Percentiles rank a stretch among this genome's conserved stretches.
Evolutionary conservation across 2,888 invertebrate species (phyloP).

Genomic region (Drosophila robusta): DNA sequence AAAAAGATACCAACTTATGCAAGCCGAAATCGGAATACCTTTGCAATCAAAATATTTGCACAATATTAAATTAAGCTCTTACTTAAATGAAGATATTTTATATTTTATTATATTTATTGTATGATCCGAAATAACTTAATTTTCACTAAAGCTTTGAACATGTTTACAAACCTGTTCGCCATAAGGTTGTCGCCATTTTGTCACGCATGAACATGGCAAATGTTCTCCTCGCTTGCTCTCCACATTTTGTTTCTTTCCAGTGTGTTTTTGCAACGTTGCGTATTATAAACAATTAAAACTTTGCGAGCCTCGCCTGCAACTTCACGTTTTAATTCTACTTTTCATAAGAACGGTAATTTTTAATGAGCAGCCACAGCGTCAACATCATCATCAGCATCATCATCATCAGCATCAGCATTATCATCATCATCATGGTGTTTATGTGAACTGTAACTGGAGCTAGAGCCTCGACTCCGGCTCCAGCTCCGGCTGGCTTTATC

Average conservation of each 20-base stretch:
- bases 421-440: conserved; percentile 13
- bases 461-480: conserved; percentile 13
- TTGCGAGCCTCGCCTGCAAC: conserved; percentile 56
- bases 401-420: conserved; percentile 1
- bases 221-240: background rate
- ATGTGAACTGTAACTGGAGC: conserved; percentile 23
- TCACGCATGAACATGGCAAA: conserved; percentile 21
- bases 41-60: too few relatives aligned
- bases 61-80: too few relatives aligned
- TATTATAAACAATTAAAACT: conserved; percentile 80
- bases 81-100: too few relatives aligned
- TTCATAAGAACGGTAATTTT: conserved; percentile 81
- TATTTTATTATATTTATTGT: too few relatives aligned
- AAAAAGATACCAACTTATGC: too few relatives aligned
- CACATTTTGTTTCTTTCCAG: background rate
- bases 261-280: conserved; percentile 65
- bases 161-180: too few relatives aligned
- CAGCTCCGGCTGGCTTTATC: conserved; percentile 37
- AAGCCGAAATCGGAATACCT: too few relatives aligned
- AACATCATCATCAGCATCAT: conserved; percentile 16
- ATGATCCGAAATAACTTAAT: too few relatives aligned
- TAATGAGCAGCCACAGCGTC: conserved; percentile 67
- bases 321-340: conserved; percentile 77
- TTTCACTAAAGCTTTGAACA: too few relatives aligned
- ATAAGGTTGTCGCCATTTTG: background rate